Evolutionary conservation across 2,888 invertebrate genomes (phyloP).

Genomic region (Caprella mutica): DNA sequence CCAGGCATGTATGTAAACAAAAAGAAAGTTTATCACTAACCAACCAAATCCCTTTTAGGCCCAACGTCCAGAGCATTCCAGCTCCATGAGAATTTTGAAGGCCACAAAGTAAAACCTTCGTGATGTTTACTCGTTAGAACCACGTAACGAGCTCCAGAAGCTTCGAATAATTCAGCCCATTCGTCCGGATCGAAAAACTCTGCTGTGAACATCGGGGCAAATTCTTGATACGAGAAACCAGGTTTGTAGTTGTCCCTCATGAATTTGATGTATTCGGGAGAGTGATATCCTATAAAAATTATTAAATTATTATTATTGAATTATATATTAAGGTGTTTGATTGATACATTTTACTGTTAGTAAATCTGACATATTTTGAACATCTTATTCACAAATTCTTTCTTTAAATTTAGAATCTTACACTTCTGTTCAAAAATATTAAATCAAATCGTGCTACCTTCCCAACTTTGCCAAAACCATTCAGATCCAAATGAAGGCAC

Average conservation of each 20-base stretch:
- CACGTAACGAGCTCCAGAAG: conserved; percentile 76
- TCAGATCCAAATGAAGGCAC: conserved; percentile 76
- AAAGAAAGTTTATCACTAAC: no score
- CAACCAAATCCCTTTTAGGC: conserved; percentile 62
- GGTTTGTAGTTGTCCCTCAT: conserved; percentile 75
- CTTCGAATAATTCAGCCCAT: conserved; percentile 71
- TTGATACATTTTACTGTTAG: no score
- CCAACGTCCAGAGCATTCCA: conserved; percentile 75
- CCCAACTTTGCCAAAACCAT: conserved; percentile 86
- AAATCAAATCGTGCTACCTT: conserved; percentile 37
- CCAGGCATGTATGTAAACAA: no score
- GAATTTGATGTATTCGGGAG: conserved; percentile 45
- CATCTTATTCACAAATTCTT: background rate
- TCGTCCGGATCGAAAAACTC: conserved; percentile 63
- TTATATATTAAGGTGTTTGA: no score
- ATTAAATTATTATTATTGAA: no score
- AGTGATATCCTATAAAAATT: no score
- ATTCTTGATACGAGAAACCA: conserved; percentile 79
- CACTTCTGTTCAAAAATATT: background rate
- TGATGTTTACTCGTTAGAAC: conserved; percentile 80
- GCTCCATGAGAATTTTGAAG: conserved; percentile 66
- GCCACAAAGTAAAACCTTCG: conserved; percentile 73
- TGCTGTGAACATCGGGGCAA: conserved; percentile 75
- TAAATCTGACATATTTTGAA: no score
- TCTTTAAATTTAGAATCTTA: background rate